A percentile compares a stretch with the other conserved stretches of the same genome.
These are phyloP conservation scores for Sula dactylatra DNA, from an alignment of 2,113 vertebrate species.

Conservation along the genomic window DNA sequence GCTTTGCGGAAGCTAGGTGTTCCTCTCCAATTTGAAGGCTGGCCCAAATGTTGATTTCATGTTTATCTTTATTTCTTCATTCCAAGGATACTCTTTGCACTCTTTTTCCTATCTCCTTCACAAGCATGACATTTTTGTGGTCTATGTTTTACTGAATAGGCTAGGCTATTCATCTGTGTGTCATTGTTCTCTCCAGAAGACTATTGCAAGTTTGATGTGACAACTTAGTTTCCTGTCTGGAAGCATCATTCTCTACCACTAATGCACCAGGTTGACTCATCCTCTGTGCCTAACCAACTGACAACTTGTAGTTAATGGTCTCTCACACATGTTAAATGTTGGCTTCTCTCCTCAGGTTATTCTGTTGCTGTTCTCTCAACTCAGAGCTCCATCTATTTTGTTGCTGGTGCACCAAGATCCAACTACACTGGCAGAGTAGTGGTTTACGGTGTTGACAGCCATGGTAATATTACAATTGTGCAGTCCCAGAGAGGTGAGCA, in stretches of 20 bases:
- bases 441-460: constrained; percentile 73
- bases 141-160: not conserved
- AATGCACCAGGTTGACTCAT: not conserved
- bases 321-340: not conserved
- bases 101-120: not conserved
- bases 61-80: not conserved
- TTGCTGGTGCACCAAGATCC: constrained; percentile 85
- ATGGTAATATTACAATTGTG: constrained; percentile 69
- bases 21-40: not conserved
- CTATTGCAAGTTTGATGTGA: not conserved
- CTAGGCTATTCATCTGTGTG: not conserved
- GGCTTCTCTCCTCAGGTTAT: constrained; percentile 75
- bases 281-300: not conserved
- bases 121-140: not conserved
- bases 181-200: not conserved
- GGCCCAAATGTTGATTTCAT: not conserved
- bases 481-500: constrained; percentile 85
- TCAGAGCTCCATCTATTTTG: constrained; percentile 68
- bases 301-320: not conserved
- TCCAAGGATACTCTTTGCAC: not conserved
- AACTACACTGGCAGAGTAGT: constrained; percentile 87
- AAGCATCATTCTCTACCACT: not conserved
- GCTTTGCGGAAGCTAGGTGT: not conserved
- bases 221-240: not conserved
- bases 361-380: constrained; percentile 79